These are phyloP conservation scores for Coleophora flavipennella DNA, from an alignment of 2,888 invertebrate species.

Conservation along the genomic window DNA sequence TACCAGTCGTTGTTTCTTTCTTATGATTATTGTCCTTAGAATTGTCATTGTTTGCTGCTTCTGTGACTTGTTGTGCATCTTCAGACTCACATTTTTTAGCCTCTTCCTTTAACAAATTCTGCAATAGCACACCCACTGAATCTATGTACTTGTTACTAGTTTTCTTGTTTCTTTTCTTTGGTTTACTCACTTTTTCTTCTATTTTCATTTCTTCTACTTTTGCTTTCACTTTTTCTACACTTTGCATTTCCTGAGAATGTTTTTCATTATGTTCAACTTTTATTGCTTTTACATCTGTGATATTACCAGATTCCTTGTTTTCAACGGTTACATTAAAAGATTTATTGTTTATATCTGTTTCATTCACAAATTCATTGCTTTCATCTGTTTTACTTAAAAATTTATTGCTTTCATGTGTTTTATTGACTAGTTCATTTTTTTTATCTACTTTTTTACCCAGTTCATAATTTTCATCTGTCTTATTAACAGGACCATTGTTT, in stretches of 20 bases:
- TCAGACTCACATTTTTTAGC: constrained; percentile 24
- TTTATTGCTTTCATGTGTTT: no score
- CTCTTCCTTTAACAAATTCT: constrained; percentile 67
- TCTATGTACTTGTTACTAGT: constrained; percentile 41
- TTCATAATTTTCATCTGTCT: no score
- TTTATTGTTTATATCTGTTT: no score
- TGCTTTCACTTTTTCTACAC: constrained; percentile 51
- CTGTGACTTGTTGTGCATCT: constrained; percentile 26
- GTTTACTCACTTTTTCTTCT: constrained; percentile 20
- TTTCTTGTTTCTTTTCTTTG: constrained; percentile 38
- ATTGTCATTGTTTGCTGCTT: constrained; percentile 31
- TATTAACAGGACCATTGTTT: no score
- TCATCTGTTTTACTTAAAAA: constrained; percentile 26
- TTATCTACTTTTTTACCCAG: no score
- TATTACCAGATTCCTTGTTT: no score
- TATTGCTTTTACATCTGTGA: constrained; percentile 29
- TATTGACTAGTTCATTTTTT: no score
- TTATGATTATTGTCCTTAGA: constrained; percentile 15
- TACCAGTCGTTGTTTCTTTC: constrained; percentile 17
- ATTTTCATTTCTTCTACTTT: constrained; percentile 25
- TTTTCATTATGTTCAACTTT: constrained; percentile 61
- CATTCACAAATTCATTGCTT: no score
- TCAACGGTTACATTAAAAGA: constrained; percentile 26
- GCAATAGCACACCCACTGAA: constrained; percentile 73
- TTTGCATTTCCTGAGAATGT: constrained; percentile 56